These are phyloP conservation scores for Hedychridium roseum DNA, from an alignment of 2,888 invertebrate genomes.

Conservation along the genomic window DNA sequence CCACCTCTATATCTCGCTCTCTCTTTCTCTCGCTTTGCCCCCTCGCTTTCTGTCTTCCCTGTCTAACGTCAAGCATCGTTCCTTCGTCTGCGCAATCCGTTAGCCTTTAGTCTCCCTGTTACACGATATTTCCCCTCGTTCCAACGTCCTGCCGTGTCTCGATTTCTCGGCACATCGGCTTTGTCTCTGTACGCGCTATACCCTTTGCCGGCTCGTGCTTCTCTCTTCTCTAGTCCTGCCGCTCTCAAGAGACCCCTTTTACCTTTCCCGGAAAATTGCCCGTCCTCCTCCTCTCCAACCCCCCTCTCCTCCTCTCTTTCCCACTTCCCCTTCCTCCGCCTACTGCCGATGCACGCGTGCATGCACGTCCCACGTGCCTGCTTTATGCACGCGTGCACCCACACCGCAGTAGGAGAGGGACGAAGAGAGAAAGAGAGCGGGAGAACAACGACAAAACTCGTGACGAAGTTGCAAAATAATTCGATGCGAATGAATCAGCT, in stretches of 20 bases:
- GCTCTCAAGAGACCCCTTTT: too few species aligned
- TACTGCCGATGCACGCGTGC: constrained; percentile 7
- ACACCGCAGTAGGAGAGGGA: too few species aligned
- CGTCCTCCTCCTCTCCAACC: neutral
- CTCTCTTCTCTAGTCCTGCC: neutral
- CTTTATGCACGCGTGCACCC: too few species aligned
- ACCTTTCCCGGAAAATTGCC: too few species aligned
- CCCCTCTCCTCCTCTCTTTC: neutral
- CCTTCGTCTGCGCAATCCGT: neutral
- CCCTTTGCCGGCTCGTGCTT: too few species aligned
- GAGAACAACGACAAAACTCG: too few species aligned
- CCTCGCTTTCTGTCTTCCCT: neutral
- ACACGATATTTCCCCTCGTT: neutral
- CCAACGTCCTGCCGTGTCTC: neutral
- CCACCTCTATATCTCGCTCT: constrained; percentile 7
- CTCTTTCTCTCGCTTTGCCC: constrained; percentile 4
- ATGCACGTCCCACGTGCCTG: neutral
- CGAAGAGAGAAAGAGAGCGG: too few species aligned
- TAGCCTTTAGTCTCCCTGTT: neutral
- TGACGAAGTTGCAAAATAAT: too few species aligned
- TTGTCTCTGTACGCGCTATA: neutral
- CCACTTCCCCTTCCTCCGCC: constrained; percentile 1
- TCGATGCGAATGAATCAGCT: too few species aligned
- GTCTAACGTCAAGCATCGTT: neutral
- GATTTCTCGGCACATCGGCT: neutral